phyloP scores from a whole-genome alignment of 1,140 invertebrate species.

The Bombus waltoni region DNA sequence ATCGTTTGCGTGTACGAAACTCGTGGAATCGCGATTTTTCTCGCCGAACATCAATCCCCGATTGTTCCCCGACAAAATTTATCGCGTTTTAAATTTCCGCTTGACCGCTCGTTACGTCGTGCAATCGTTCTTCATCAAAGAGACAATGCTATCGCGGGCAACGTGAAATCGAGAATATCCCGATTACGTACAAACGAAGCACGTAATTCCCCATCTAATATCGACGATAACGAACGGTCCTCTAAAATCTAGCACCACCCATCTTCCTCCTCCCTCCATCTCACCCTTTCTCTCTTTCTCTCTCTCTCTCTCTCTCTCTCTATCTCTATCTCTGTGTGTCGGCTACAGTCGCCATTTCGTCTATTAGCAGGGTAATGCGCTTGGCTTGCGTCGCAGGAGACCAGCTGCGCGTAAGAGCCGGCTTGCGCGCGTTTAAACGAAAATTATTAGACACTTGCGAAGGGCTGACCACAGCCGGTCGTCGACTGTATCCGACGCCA shows the following conservation, averaged over 20 bases:
- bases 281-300: not conserved
- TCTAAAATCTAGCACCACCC: not conserved
- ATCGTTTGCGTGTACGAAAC: not conserved
- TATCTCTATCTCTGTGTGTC: not conserved
- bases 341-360: constrained; percentile 63
- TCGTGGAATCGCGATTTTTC: not conserved
- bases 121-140: not conserved
- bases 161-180: not conserved
- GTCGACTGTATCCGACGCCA: constrained; percentile 43
- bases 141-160: not conserved
- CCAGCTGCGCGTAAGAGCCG: constrained; percentile 58
- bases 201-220: constrained; percentile 15
- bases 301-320: not conserved
- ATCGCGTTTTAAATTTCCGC: constrained; percentile 19
- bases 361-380: constrained; percentile 72
- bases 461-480: constrained; percentile 49
- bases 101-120: not conserved
- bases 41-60: not conserved
- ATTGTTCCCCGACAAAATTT: not conserved
- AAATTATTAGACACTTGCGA: constrained; percentile 65
- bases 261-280: too few relatives aligned
- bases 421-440: constrained; percentile 57
- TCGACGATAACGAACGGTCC: constrained; percentile 68
- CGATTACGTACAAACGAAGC: not conserved
- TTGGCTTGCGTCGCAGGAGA: constrained; percentile 43